Conservation (phyloP, 2,888 invertebrate species). For the Troides aeacus region DNA sequence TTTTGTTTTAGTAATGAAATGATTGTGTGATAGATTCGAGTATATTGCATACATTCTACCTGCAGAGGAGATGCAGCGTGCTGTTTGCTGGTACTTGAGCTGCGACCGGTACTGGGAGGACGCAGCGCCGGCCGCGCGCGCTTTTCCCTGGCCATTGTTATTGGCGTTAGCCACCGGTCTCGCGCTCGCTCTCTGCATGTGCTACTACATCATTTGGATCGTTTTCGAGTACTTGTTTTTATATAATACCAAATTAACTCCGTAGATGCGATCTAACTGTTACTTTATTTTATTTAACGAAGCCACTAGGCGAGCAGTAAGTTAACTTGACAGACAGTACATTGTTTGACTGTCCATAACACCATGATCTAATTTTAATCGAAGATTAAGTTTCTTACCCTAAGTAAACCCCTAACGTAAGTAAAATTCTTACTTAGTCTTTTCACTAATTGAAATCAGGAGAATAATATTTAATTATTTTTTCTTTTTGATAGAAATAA, state of each 20-base stretch:
- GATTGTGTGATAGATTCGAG: background rate
- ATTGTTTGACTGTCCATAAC: no score
- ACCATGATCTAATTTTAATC: no score
- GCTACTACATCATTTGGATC: conserved; percentile 96
- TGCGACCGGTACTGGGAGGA: conserved; percentile 97
- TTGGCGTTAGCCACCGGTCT: conserved; percentile 90
- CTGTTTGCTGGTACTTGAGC: conserved; percentile 94
- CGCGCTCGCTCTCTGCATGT: conserved; percentile 90
- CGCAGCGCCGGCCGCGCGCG: conserved; percentile 85
- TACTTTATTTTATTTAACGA: no score
- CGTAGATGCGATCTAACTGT: background rate
- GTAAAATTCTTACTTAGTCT: no score
- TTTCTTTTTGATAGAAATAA: no score
- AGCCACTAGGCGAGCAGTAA: no score
- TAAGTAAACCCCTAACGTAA: no score
- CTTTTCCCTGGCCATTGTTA: conserved; percentile 89
- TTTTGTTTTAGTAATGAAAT: background rate
- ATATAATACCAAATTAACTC: background rate
- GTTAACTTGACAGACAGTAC: no score
- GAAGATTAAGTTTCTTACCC: no score
- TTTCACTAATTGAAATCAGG: no score
- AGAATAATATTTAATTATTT: no score
- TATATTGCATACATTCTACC: background rate
- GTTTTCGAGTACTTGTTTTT: conserved; percentile 89
- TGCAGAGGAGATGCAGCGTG: conserved; percentile 92